Percentiles rank a stretch among this genome's conserved stretches.
Conservation (phyloP, 2,888 invertebrate species). For the Idaea biselata region DNA sequence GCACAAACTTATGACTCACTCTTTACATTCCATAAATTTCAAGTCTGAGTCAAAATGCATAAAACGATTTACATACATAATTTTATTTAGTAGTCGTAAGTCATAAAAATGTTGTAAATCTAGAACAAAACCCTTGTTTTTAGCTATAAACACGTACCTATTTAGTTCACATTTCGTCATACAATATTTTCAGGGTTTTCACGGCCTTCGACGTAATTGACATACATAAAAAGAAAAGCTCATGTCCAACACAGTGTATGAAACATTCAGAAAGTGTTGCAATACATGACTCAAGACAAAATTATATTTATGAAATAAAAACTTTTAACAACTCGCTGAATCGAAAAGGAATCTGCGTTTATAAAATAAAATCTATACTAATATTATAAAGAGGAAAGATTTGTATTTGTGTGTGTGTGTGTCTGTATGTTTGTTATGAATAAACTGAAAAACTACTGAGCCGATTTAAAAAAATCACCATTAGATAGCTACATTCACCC, state of each 20-base stretch:
- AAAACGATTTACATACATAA: neutral
- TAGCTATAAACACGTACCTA: slow-evolving; percentile 7
- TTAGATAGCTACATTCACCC: too few relatives aligned
- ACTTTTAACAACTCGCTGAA: too few relatives aligned
- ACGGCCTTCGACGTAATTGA: slow-evolving; percentile 40
- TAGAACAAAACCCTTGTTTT: slow-evolving; percentile 7
- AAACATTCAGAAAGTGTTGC: slow-evolving; percentile 10
- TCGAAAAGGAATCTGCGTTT: too few relatives aligned
- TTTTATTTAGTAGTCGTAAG: neutral
- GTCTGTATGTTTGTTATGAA: too few relatives aligned
- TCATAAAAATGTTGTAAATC: slow-evolving; percentile 2
- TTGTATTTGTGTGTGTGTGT: too few relatives aligned
- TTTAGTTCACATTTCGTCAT: slow-evolving; percentile 9
- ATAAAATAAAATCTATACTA: too few relatives aligned
- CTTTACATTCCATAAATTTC: neutral
- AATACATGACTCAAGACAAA: neutral
- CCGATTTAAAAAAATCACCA: too few relatives aligned
- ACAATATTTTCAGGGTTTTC: slow-evolving; percentile 40
- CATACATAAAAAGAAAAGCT: slow-evolving; percentile 30
- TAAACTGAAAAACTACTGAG: too few relatives aligned
- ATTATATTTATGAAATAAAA: too few relatives aligned
- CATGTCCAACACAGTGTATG: neutral
- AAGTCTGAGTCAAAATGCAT: neutral
- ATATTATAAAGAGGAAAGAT: too few relatives aligned
- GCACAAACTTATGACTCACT: neutral